Base-by-base conservation (phyloP, 2,888 invertebrate species). In the Noctua janthe region DNA sequence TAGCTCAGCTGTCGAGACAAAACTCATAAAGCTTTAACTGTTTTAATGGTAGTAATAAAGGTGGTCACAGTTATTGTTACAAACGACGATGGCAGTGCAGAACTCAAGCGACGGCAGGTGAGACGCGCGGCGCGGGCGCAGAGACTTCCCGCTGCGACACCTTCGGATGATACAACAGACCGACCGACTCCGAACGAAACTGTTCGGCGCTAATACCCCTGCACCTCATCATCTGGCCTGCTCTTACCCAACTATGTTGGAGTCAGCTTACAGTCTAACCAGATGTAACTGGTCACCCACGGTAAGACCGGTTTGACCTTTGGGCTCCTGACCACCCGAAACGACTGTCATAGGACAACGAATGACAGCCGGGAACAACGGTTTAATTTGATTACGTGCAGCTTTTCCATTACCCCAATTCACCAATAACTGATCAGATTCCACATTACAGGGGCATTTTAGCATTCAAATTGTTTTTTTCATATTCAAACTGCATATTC, bases 401-500 rank as follows among this genome's bases (percentile, higher is more conserved):
- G 7, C 8, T 35, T 35, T 29, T 64, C 11, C 29, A 43, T 43
- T 49, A 59, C 20, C 10, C n/a, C 15, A 73, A 73, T n/a, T 71
- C 7, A 74, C 64, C 15, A 79, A 78, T 56, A 78, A 56, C 35
- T 66, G 39, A 54, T 69, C 75, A 64, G 79, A 83, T 74, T 81
- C 47, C 64, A 51, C 51, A 74, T 73, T 70, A 75, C 70, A 39
- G 29, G n/a, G 47, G 39, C 71, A 75, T 76, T 88, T 86, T 74
- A 71, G 23, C 43, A 82, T 74, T 75, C 70, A 77, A 72, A 62
- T 74, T 67, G 59, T 54, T 82, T 78, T 82, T 78, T 81, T 78
- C 59, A 49, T 78, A 80, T 81, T 76, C 75, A 77, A 72, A 80
- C 62, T 80, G 80, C 79, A 80, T 80, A 81, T 78, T 66, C 82